These are phyloP conservation scores for Aphelocoma californica DNA, from an alignment of 2,797 vertebrate species.

Conservation along the genomic window DNA sequence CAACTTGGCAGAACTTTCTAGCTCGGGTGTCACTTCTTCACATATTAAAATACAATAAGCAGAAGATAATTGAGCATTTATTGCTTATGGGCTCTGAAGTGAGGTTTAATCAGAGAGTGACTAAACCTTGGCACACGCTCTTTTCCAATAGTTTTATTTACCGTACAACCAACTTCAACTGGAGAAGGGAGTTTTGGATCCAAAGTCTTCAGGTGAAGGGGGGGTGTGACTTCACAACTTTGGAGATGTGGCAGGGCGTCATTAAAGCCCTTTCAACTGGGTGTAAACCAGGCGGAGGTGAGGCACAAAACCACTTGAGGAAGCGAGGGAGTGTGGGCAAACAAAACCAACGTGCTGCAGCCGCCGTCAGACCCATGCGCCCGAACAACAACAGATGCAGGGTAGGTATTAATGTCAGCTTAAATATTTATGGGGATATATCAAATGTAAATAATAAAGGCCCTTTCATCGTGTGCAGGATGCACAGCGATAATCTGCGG, in stretches of 20 bases:
- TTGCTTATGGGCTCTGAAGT: conserved; percentile 66
- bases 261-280: neutral
- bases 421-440: conserved; percentile 66
- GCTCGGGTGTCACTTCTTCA: conserved; percentile 54
- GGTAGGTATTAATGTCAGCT: conserved; percentile 39
- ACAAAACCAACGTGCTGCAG: neutral
- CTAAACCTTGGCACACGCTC: conserved; percentile 43
- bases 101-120: conserved; percentile 69
- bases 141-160: conserved; percentile 50
- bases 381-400: conserved; percentile 26
- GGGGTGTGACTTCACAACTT: fast-evolving
- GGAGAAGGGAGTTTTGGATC: neutral
- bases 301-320: neutral
- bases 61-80: conserved; percentile 73
- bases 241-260: neutral
- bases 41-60: conserved; percentile 77
- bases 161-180: neutral
- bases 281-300: neutral
- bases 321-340: neutral
- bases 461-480: neutral
- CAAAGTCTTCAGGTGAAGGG: neutral
- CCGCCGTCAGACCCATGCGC: neutral
- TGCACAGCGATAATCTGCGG: conserved; percentile 10
- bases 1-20: conserved; percentile 57
- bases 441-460: conserved; percentile 54